These are phyloP conservation scores for Eumeta japonica DNA, from an alignment of 1,140 invertebrate genomes.

Conservation along the genomic window DNA sequence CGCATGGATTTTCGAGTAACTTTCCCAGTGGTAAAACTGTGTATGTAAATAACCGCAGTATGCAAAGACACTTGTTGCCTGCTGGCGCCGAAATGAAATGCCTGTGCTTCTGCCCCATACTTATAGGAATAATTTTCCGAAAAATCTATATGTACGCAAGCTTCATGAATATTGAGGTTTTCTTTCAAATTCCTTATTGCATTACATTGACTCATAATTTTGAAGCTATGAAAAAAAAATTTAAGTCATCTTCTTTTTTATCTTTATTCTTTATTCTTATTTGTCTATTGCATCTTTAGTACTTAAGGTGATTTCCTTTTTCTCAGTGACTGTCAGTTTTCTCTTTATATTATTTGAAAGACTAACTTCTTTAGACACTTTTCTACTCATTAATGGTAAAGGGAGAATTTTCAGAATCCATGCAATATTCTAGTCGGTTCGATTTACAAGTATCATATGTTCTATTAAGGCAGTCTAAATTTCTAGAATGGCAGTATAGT, in stretches of 20 bases:
- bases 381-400: too few species aligned
- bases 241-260: too few species aligned
- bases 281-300: not conserved
- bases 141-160: slow-evolving; percentile 11
- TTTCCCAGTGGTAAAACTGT: not conserved
- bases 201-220: slow-evolving; percentile 5
- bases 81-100: slow-evolving; percentile 9
- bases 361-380: too few species aligned
- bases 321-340: too few species aligned
- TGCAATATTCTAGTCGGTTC: too few species aligned
- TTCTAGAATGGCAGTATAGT: not conserved
- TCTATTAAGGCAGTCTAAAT: not conserved
- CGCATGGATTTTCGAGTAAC: slow-evolving; percentile 3
- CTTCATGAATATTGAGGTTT: not conserved
- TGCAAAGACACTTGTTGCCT: slow-evolving; percentile 2
- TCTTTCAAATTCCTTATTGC: slow-evolving; percentile 5
- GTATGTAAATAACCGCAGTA: slow-evolving; percentile 10
- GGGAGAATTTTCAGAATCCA: too few species aligned
- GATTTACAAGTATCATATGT: too few species aligned
- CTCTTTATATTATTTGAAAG: too few species aligned
- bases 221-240: slow-evolving; percentile 7
- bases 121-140: slow-evolving; percentile 12
- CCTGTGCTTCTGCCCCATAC: slow-evolving; percentile 10
- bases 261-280: not conserved
- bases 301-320: not conserved